Conservation (phyloP, 2,113 vertebrate species). For the Spea multiplicata region DNA sequence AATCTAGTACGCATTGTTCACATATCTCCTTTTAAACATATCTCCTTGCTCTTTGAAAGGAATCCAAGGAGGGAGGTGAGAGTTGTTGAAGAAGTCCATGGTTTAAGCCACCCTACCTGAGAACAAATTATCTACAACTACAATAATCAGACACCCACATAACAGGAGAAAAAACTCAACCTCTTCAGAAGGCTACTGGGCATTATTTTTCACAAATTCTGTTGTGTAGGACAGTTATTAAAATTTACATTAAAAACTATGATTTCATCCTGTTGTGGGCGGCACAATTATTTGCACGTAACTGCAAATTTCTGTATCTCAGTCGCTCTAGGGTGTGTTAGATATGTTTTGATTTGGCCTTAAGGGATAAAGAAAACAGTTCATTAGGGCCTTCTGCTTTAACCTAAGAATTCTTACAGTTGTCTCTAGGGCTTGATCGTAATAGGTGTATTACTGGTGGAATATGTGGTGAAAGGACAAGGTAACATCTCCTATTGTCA, state of each 20-base stretch:
- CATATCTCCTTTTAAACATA: too few species aligned
- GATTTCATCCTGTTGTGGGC: constrained; percentile 49
- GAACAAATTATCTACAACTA: too few species aligned
- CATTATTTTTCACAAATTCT: constrained; percentile 1
- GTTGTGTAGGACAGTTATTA: constrained; percentile 18
- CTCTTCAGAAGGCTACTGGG: too few species aligned
- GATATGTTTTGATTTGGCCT: constrained; percentile 41
- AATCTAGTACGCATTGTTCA: too few species aligned
- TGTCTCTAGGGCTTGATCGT: constrained; percentile 1
- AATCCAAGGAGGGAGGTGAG: too few species aligned
- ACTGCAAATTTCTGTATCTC: constrained; percentile 47
- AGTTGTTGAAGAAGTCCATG: too few species aligned
- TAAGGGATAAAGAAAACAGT: constrained; percentile 40
- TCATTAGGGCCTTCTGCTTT: constrained; percentile 23
- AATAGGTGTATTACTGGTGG: constrained; percentile 31
- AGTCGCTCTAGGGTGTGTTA: constrained; percentile 45
- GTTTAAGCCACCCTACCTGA: too few species aligned
- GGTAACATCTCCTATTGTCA: constrained; percentile 17
- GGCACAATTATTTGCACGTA: constrained; percentile 45
- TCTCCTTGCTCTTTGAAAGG: too few species aligned
- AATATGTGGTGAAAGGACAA: constrained; percentile 11
- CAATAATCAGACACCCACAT: too few species aligned
- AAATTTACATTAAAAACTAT: constrained; percentile 43
- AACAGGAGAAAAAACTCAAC: too few species aligned
- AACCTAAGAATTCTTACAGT: not conserved